Evolutionary conservation across 2,888 invertebrate genomes (phyloP).

Genomic region (Rhagophthalmus giganteus): DNA sequence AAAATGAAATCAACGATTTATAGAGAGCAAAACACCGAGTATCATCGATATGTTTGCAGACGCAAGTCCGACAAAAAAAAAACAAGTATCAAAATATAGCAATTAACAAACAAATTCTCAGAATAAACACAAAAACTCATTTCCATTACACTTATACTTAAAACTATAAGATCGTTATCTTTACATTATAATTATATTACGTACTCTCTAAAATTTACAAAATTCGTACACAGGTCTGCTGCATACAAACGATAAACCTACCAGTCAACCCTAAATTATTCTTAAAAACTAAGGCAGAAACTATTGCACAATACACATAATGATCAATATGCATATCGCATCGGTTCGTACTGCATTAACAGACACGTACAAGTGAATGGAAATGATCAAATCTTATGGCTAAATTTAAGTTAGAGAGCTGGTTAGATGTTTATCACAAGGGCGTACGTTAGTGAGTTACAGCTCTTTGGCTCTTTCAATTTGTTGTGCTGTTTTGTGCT

Average conservation of each 20-base stretch:
- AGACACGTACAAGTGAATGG: constrained; percentile 45
- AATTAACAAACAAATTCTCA: constrained; percentile 41
- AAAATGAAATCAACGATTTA: constrained; percentile 16
- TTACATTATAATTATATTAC: constrained; percentile 6
- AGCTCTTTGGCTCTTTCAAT: constrained; percentile 53
- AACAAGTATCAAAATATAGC: constrained; percentile 51
- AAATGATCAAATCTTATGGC: constrained; percentile 40
- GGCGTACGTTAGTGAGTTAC: constrained; percentile 55
- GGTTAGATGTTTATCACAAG: constrained; percentile 55
- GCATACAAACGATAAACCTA: constrained; percentile 16
- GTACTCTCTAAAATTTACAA: constrained; percentile 20
- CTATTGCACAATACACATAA: constrained; percentile 14
- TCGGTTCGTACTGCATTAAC: constrained; percentile 9
- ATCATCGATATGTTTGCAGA: constrained; percentile 51
- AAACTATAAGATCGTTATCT: constrained; percentile 16
- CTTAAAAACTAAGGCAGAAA: constrained; percentile 27
- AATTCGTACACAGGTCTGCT: constrained; percentile 17
- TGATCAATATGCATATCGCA: constrained; percentile 15
- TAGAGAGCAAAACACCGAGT: constrained; percentile 43
- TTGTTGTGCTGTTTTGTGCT: constrained; percentile 50
- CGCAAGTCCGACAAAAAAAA: constrained; percentile 43
- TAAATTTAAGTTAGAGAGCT: constrained; percentile 51
- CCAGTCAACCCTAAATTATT: constrained; percentile 27
- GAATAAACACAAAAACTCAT: constrained; percentile 41
- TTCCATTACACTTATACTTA: constrained; percentile 50